A percentile compares a stretch with the other conserved stretches of the same genome.
Evolutionary conservation across 2,888 invertebrate species (phyloP).

Genomic region (Conomelus anceps): DNA sequence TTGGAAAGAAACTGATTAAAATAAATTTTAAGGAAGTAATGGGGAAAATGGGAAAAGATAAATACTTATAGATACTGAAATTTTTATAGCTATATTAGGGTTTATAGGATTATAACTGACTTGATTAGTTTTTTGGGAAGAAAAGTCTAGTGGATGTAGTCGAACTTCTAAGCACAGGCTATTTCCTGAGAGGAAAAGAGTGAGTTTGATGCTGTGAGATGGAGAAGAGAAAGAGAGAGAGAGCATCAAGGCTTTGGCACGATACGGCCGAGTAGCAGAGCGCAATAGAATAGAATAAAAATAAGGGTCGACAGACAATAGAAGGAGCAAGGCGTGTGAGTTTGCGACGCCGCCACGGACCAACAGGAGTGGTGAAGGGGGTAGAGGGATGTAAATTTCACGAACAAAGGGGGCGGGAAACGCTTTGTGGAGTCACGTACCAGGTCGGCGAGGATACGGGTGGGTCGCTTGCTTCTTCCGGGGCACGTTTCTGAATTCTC

Average conservation of each 20-base stretch:
- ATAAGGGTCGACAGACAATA: conserved; percentile 4
- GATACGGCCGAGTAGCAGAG: neutral
- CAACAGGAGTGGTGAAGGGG: neutral
- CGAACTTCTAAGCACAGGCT: neutral
- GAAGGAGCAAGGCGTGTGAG: neutral
- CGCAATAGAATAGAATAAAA: conserved; percentile 3
- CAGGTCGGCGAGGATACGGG: neutral
- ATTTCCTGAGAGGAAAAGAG: neutral
- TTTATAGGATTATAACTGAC: no score
- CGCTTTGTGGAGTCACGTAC: conserved; percentile 12
- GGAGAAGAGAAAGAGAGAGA: neutral
- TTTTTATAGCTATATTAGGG: no score
- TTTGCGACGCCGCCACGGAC: neutral
- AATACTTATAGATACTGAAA: no score
- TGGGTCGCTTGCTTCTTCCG: conserved; percentile 2
- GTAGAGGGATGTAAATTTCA: conserved; percentile 8
- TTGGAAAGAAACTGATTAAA: no score
- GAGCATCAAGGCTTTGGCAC: neutral
- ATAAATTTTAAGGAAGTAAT: no score
- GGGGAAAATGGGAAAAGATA: no score
- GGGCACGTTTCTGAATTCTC: conserved; percentile 6
- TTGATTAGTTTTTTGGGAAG: neutral
- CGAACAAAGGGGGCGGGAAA: conserved; percentile 10
- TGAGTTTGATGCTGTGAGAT: no score
- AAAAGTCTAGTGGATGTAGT: neutral